These are phyloP conservation scores for Morpho deidamia DNA, from an alignment of 2,888 invertebrate genomes.

Conservation along the genomic window DNA sequence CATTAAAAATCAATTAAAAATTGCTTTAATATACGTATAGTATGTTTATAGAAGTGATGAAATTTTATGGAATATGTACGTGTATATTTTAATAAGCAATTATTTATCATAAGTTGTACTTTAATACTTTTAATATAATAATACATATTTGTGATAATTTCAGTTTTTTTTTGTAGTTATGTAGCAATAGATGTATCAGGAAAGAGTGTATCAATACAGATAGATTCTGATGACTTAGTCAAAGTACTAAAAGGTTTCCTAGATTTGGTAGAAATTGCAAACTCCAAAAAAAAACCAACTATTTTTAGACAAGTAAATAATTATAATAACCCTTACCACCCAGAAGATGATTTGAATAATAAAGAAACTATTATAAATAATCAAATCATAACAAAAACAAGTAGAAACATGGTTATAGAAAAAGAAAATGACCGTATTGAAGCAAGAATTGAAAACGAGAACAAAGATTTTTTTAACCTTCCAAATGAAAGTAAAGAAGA, in stretches of 20 bases:
- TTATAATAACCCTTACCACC: slow-evolving; percentile 2
- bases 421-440: slow-evolving; percentile 3
- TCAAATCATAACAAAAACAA: neutral
- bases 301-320: neutral
- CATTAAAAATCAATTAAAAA: neutral
- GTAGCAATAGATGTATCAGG: neutral
- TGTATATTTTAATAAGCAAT: no score
- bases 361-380: neutral
- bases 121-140: no score
- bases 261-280: neutral
- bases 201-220: slow-evolving; percentile 2
- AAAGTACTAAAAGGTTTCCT: neutral
- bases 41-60: no score
- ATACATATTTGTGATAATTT: neutral
- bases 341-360: neutral
- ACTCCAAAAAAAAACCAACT: neutral
- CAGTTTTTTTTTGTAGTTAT: neutral
- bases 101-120: no score
- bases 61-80: no score
- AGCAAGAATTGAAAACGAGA: slow-evolving; percentile 11
- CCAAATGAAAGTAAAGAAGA: slow-evolving; percentile 12
- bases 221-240: slow-evolving; percentile 1
- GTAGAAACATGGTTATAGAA: neutral
- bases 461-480: slow-evolving; percentile 6
- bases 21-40: no score